Conservation (phyloP, 2,888 invertebrate species). For the Ophion ellenae region DNA sequence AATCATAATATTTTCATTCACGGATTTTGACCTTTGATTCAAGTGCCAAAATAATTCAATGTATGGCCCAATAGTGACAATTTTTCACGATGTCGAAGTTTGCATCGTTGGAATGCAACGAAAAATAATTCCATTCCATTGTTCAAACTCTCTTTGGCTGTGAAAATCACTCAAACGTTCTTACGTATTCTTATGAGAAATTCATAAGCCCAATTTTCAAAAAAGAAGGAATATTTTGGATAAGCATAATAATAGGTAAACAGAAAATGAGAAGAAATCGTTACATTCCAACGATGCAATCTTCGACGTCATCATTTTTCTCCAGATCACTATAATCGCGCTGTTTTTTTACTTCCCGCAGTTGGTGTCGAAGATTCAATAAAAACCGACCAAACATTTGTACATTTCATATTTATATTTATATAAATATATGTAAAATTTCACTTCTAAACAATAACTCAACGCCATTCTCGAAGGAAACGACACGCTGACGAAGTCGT, state of each 20-base stretch:
- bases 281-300: too few relatives aligned
- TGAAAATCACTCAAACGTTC: too few relatives aligned
- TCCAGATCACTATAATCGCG: background rate
- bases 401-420: background rate
- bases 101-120: too few relatives aligned
- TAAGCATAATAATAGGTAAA: too few relatives aligned
- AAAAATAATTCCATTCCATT: too few relatives aligned
- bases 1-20: too few relatives aligned
- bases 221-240: too few relatives aligned
- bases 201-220: too few relatives aligned
- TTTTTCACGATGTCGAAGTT: background rate
- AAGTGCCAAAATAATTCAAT: background rate
- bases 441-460: constrained; percentile 38
- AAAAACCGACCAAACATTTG: background rate
- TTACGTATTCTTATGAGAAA: too few relatives aligned
- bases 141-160: too few relatives aligned
- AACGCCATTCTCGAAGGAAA: constrained; percentile 22
- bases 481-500: constrained; percentile 20
- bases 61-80: background rate
- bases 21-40: too few relatives aligned
- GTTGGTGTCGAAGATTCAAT: background rate
- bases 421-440: background rate
- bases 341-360: background rate
- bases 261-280: too few relatives aligned
- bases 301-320: background rate